Conservation (phyloP, 2,888 invertebrate genomes). For the Cyaniris semiargus region DNA sequence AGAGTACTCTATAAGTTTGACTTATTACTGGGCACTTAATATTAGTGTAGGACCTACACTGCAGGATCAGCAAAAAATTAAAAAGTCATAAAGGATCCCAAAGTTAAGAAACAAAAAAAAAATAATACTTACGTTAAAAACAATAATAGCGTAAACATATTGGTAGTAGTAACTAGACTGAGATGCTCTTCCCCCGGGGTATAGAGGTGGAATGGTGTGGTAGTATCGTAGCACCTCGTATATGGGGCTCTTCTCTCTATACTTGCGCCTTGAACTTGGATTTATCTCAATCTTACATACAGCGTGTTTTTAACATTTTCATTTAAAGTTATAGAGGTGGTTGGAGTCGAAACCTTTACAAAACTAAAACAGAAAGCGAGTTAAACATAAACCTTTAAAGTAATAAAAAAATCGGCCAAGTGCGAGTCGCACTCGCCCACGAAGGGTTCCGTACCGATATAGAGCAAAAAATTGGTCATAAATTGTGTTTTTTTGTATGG, state of each 20-base stretch:
- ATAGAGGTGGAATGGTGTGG: slow-evolving; percentile 60
- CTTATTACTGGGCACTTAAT: no score
- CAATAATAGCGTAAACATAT: slow-evolving; percentile 45
- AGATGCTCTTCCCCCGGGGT: slow-evolving; percentile 48
- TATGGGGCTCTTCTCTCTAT: slow-evolving; percentile 61
- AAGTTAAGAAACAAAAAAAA: slow-evolving; percentile 24
- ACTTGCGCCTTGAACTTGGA: slow-evolving; percentile 77
- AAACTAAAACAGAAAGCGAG: background rate
- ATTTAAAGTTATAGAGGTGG: background rate
- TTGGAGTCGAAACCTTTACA: background rate
- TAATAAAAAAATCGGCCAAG: no score
- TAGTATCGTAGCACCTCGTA: slow-evolving; percentile 67
- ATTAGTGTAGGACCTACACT: no score
- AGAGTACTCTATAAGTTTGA: no score
- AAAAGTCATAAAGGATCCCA: no score
- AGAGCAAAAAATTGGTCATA: no score
- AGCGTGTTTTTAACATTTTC: slow-evolving; percentile 50
- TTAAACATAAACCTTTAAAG: background rate
- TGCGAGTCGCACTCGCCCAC: no score
- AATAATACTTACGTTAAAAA: slow-evolving; percentile 55
- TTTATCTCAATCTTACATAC: slow-evolving; percentile 73
- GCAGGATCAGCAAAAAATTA: no score
- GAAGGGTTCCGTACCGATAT: no score
- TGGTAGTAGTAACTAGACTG: slow-evolving; percentile 31
- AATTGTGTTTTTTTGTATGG: no score